Conservation (phyloP, 1,140 invertebrate species). For the Drosophila albomicans region DNA sequence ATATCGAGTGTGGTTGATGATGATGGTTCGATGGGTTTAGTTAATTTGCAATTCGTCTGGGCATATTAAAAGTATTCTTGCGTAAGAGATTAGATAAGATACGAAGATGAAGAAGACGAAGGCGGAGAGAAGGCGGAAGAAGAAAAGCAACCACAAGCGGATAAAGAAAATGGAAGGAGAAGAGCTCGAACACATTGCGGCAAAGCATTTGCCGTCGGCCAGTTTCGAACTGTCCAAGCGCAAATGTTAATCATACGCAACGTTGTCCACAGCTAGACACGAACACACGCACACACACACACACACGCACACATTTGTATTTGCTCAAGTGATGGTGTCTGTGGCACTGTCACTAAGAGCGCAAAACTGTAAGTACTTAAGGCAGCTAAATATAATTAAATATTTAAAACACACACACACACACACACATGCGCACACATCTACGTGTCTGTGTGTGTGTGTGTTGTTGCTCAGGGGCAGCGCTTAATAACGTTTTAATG, state of each 20-base stretch:
- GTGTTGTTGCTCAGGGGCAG: slow-evolving; percentile 31
- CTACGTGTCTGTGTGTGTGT: not conserved
- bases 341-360: slow-evolving; percentile 65
- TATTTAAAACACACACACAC: slow-evolving; percentile 64
- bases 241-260: slow-evolving; percentile 69
- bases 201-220: slow-evolving; percentile 37
- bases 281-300: slow-evolving; percentile 23
- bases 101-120: not conserved
- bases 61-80: slow-evolving; percentile 59
- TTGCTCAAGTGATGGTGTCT: slow-evolving; percentile 44
- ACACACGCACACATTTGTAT: slow-evolving; percentile 33
- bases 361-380: slow-evolving; percentile 82
- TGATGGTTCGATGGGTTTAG: slow-evolving; percentile 7
- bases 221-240: slow-evolving; percentile 43
- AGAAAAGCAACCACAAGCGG: not conserved
- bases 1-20: not conserved
- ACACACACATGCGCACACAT: slow-evolving; percentile 19
- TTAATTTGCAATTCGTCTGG: slow-evolving; percentile 62
- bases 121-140: no score
- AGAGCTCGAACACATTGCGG: not conserved
- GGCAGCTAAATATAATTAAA: slow-evolving; percentile 83
- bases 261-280: slow-evolving; percentile 43
- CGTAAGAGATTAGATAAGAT: slow-evolving; percentile 58
- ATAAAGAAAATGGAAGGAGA: not conserved
- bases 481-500: slow-evolving; percentile 81